phyloP scores from a whole-genome alignment of 1,140 invertebrate species.

The Amphibalanus amphitrite region DNA sequence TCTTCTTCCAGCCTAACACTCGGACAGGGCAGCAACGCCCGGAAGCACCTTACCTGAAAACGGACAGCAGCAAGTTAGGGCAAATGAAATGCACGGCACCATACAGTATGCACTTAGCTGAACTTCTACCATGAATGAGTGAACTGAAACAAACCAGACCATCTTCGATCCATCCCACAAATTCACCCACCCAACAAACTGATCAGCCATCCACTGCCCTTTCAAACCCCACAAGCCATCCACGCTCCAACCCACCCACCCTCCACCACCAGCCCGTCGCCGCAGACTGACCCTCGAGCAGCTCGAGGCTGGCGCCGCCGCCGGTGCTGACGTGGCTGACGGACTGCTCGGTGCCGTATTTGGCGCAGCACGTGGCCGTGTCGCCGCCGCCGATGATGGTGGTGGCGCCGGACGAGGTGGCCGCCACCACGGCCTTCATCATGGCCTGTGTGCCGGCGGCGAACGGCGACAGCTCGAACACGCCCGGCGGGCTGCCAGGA shows the following conservation, averaged over 20 bases:
- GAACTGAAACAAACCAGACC: constrained; percentile 4
- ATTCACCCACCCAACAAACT: neutral
- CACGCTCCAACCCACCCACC: neutral
- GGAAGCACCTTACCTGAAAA: constrained; percentile 63
- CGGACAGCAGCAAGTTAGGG: constrained; percentile 17
- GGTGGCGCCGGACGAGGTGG: constrained; percentile 55
- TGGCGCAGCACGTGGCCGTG: constrained; percentile 92
- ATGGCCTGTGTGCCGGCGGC: constrained; percentile 73
- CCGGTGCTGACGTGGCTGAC: constrained; percentile 98
- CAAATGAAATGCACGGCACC: neutral
- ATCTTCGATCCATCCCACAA: neutral
- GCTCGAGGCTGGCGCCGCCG: constrained; percentile 90
- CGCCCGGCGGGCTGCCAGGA: constrained; percentile 63
- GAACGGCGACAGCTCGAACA: constrained; percentile 95
- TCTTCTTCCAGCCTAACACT: too few species aligned
- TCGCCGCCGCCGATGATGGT: constrained; percentile 95
- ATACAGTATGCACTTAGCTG: neutral
- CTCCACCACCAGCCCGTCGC: neutral
- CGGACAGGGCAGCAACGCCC: constrained; percentile 72
- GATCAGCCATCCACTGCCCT: neutral
- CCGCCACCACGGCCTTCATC: constrained; percentile 89
- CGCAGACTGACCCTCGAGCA: constrained; percentile 69
- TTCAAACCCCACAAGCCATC: neutral
- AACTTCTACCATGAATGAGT: constrained; percentile 10
- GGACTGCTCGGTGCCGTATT: constrained; percentile 89